Base-by-base conservation (phyloP, 2,888 invertebrate genomes). In the Protodeltote pygarga region DNA sequence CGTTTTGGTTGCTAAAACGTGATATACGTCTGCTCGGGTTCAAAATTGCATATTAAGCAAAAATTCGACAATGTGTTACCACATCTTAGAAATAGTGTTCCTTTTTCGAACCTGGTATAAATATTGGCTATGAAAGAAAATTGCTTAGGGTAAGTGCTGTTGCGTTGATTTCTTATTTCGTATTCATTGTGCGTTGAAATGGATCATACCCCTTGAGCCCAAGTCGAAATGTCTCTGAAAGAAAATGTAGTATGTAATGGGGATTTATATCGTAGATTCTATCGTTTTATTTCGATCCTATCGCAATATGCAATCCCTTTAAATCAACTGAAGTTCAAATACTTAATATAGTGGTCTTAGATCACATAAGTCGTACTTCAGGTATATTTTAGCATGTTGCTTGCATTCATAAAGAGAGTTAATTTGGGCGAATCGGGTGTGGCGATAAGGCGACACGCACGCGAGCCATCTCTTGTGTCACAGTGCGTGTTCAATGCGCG, bases 81-180 rank as follows among this genome's bases (percentile, higher is more conserved):
- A 85, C 81, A 85, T 86, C 85, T 86, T 79, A 82, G 71, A 75
- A 52, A 25, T 51, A 46, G 65, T 75, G 73, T 75, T 77, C 79
- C 78, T 75, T 76, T 74, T 72, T 70, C 67, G 74, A 71, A 73
- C 73, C 75, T 69, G 70, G 77, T 76, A 72, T 84, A 57, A 85
- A 85, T 87, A 87, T 87, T 81, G 84, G 79, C 81, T 83, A 84
- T 83, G 83, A 84, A 84, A 83, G 86, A 79, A 88, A 88, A 90
- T 86, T 86, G 86, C 78, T 81, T 69, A 71, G 81, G 81, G 75
- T 81, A 84, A 83, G 84, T 86, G 86, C 76, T 85, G 85, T 79
- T 81, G 82, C 83, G 79, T 84, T 89, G 87, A 88, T 90, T 89
- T 87, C 85, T 84, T 86, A 87, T 89, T 90, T 83, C 74, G 84